Conservation (phyloP, 2,113 vertebrate species). For the Carettochelys insculpta region DNA sequence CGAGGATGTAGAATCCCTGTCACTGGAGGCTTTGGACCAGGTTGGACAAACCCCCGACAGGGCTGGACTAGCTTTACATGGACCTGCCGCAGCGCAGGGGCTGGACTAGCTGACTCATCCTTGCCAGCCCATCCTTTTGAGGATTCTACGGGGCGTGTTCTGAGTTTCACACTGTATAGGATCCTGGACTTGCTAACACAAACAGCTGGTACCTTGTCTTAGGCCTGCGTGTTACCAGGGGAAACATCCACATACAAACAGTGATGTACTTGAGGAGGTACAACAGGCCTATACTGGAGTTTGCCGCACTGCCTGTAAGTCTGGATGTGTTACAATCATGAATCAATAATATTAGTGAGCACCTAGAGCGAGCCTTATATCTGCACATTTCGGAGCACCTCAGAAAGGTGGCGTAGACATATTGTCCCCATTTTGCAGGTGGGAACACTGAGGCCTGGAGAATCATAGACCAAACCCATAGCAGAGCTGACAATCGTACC, state of each 20-base stretch:
- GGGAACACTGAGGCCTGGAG: background rate
- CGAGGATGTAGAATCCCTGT: background rate
- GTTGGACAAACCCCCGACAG: background rate
- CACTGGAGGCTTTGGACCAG: background rate
- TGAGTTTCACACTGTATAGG: background rate
- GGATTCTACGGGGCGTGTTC: background rate
- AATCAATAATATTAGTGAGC: background rate
- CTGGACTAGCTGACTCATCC: background rate
- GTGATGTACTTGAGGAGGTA: background rate
- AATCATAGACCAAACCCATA: background rate
- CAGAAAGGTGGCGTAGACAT: background rate
- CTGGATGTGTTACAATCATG: background rate
- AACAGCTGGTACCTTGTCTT: background rate
- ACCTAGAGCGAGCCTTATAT: background rate
- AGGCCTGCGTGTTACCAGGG: too few relatives aligned
- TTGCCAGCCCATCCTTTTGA: background rate
- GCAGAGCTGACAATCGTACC: background rate
- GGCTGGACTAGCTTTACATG: background rate
- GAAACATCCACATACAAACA: background rate
- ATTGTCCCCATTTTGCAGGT: background rate
- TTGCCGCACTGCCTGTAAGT: too few relatives aligned
- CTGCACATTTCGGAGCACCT: background rate
- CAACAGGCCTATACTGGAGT: too few relatives aligned
- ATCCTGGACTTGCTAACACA: fast-evolving
- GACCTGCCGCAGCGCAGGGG: background rate